Evolutionary conservation across 1,140 invertebrate species (phyloP).

Genomic region (Pentalonia nigronervosa): DNA sequence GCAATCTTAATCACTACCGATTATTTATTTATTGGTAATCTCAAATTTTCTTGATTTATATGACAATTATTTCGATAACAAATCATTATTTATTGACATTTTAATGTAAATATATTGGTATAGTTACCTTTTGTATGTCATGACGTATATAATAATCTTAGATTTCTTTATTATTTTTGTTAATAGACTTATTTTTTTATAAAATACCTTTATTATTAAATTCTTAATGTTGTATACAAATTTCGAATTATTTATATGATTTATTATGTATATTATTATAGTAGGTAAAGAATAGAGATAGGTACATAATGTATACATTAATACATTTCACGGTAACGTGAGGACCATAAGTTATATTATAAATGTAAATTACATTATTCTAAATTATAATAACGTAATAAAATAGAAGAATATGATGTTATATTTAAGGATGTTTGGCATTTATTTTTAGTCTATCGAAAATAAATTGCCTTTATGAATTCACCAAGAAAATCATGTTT

Average conservation of each 20-base stretch:
- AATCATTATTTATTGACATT: background rate
- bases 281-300: background rate
- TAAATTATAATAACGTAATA: background rate
- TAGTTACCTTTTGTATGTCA: too few relatives aligned
- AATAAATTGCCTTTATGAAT: background rate
- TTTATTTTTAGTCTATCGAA: background rate
- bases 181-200: background rate
- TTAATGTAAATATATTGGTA: background rate
- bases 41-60: background rate
- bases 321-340: background rate
- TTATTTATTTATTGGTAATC: background rate
- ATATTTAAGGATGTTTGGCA: background rate
- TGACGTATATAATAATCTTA: too few relatives aligned
- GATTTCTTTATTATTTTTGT: background rate
- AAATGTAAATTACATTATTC: background rate
- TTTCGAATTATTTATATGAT: background rate
- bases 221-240: background rate
- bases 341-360: background rate
- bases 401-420: background rate
- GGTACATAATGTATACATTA: background rate
- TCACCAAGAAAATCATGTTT: background rate
- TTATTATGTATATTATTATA: background rate
- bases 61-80: background rate
- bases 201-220: background rate
- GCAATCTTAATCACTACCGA: background rate